A percentile compares a stretch with the other conserved stretches of the same genome.
These are phyloP conservation scores for Drosophila ananassae DNA, from an alignment of 1,140 invertebrate genomes.

Conservation along the genomic window DNA sequence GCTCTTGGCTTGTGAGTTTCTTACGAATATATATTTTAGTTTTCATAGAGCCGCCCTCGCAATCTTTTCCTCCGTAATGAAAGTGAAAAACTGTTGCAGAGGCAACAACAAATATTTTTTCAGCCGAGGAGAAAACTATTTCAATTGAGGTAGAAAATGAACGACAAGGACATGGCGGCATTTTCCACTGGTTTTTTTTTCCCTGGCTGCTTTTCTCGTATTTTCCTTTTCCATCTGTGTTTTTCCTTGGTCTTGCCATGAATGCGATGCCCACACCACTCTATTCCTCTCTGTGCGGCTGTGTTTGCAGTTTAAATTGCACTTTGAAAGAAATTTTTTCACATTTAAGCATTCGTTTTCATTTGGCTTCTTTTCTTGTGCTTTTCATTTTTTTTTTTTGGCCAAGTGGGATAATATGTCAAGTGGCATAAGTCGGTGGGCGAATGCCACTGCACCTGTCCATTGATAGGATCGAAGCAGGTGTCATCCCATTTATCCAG, in stretches of 20 bases:
- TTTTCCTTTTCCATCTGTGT: constrained; percentile 36
- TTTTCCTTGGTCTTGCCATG: constrained; percentile 52
- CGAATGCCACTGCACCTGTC: constrained; percentile 44
- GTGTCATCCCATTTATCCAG: constrained; percentile 50
- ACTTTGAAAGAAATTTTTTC: constrained; percentile 73
- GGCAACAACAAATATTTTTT: constrained; percentile 31
- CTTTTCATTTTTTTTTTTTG: constrained; percentile 13
- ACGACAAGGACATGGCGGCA: constrained; percentile 77
- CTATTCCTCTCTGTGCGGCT: constrained; percentile 21
- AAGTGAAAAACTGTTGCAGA: constrained; percentile 77
- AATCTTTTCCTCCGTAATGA: constrained; percentile 59
- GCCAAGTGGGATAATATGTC: constrained; percentile 69
- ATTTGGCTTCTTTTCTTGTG: constrained; percentile 40
- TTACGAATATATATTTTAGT: not conserved
- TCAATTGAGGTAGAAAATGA: constrained; percentile 81
- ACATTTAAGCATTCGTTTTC: constrained; percentile 74
- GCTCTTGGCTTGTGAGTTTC: no score
- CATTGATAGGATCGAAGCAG: constrained; percentile 65
- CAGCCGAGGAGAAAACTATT: constrained; percentile 71
- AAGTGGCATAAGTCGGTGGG: constrained; percentile 48
- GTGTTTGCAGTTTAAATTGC: constrained; percentile 79
- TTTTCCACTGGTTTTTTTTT: constrained; percentile 44
- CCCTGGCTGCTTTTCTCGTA: constrained; percentile 1
- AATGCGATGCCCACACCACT: constrained; percentile 55
- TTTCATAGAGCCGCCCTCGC: constrained; percentile 26